Percentiles rank a stretch among this genome's conserved stretches.
Evolutionary conservation across 2,888 invertebrate species (phyloP).

Genomic region (Drosophila monieri): DNA sequence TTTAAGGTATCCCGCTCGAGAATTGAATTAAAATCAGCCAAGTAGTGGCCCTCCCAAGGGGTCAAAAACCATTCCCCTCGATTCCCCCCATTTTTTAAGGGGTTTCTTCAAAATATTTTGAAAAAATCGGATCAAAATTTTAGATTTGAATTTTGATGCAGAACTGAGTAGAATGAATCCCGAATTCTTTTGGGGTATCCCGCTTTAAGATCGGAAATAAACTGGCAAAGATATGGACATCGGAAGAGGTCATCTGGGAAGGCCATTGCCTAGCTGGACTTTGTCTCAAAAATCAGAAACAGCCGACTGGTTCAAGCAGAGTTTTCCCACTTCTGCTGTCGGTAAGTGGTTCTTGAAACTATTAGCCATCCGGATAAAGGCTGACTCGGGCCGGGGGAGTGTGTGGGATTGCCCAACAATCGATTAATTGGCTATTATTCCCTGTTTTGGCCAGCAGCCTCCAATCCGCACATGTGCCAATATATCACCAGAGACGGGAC

Average conservation of each 20-base stretch:
- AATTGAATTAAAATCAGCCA: not conserved
- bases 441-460: slow-evolving; percentile 27
- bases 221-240: not conserved
- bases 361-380: slow-evolving; percentile 7
- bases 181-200: not conserved
- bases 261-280: too few relatives aligned
- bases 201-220: not conserved
- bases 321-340: too few relatives aligned
- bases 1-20: not conserved
- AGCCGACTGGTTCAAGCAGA: not conserved
- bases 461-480: slow-evolving; percentile 15
- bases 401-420: slow-evolving; percentile 22
- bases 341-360: not conserved
- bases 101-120: too few relatives aligned
- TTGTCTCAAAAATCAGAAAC: not conserved
- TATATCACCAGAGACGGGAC: slow-evolving; percentile 19
- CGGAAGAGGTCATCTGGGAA: not conserved
- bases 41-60: not conserved
- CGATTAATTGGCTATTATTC: slow-evolving; percentile 41
- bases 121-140: not conserved
- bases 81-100: too few relatives aligned
- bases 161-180: not conserved
- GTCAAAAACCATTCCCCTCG: too few relatives aligned
- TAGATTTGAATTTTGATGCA: not conserved
- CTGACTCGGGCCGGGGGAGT: not conserved